Conservation (phyloP, 2,888 invertebrate species). For the Perizoma affinitatum region DNA sequence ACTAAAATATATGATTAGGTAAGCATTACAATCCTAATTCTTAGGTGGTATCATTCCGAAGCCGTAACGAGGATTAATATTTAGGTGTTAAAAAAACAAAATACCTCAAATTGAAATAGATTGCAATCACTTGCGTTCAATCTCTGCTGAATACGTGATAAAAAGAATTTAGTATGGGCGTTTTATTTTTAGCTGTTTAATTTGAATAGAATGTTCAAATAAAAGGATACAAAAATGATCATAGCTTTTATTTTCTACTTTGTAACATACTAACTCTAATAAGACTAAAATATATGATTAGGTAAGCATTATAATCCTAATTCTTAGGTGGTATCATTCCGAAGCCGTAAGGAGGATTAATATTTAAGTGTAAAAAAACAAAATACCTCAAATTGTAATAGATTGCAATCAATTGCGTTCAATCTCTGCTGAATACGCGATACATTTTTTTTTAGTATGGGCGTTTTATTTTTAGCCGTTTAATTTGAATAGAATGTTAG, state of each 20-base stretch:
- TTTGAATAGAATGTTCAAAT: no score
- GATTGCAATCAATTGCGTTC: conserved; percentile 19
- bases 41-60: conserved; percentile 52
- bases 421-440: conserved; percentile 23
- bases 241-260: no score
- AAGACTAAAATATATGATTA: conserved; percentile 1
- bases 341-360: conserved; percentile 67
- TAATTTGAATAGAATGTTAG: no score
- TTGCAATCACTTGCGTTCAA: conserved; percentile 19
- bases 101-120: conserved; percentile 31
- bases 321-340: conserved; percentile 44
- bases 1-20: conserved; percentile 21
- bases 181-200: not conserved
- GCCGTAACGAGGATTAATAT: conserved; percentile 61
- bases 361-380: conserved; percentile 26
- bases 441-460: no score
- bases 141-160: conserved; percentile 21
- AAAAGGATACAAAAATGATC: no score
- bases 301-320: not conserved
- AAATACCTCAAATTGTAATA: conserved; percentile 30
- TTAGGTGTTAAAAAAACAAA: conserved; percentile 27
- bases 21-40: conserved; percentile 8
- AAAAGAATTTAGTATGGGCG: no score
- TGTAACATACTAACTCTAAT: conserved; percentile 31
- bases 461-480: conserved; percentile 53